Conservation (phyloP, 2,113 vertebrate genomes). For the Bothrops jararaca region DNA sequence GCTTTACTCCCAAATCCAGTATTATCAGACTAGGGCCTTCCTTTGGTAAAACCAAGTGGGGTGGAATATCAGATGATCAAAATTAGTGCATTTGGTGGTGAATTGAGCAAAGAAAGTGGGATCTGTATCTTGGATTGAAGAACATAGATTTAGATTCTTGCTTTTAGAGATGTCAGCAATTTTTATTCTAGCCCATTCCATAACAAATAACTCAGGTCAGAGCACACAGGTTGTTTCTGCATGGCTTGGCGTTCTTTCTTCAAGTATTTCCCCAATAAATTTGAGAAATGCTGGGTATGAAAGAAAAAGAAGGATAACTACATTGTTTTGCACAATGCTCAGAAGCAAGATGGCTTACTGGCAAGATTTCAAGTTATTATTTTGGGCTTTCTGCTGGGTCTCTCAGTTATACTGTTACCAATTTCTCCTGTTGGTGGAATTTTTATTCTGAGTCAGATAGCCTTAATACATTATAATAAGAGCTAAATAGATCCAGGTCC, state of each 20-base stretch:
- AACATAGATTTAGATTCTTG: conserved; percentile 40
- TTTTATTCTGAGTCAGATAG: conserved; percentile 66
- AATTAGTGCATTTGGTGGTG: conserved; percentile 37
- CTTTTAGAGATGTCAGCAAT: conserved; percentile 57
- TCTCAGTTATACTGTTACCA: conserved; percentile 34
- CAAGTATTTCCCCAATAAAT: conserved; percentile 61
- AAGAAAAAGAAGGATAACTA: conserved; percentile 33
- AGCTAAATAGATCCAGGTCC: conserved; percentile 39
- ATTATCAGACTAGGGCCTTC: conserved; percentile 63
- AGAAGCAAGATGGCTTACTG: conserved; percentile 57
- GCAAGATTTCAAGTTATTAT: conserved; percentile 14
- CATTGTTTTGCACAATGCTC: conserved; percentile 65
- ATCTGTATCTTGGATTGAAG: conserved; percentile 48
- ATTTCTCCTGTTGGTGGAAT: conserved; percentile 49
- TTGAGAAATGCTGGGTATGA: conserved; percentile 44
- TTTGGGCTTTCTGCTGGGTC: conserved; percentile 24
- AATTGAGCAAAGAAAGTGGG: conserved; percentile 50
- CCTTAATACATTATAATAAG: conserved; percentile 67
- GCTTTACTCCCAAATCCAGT: conserved; percentile 61
- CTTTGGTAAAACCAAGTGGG: conserved; percentile 32
- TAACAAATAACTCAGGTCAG: conserved; percentile 76
- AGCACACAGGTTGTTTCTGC: conserved; percentile 58
- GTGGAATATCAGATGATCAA: not conserved
- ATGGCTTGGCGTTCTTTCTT: conserved; percentile 63
- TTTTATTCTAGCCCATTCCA: conserved; percentile 69